Base-by-base conservation (phyloP, 2,888 invertebrate species). In the Autographa gamma region DNA sequence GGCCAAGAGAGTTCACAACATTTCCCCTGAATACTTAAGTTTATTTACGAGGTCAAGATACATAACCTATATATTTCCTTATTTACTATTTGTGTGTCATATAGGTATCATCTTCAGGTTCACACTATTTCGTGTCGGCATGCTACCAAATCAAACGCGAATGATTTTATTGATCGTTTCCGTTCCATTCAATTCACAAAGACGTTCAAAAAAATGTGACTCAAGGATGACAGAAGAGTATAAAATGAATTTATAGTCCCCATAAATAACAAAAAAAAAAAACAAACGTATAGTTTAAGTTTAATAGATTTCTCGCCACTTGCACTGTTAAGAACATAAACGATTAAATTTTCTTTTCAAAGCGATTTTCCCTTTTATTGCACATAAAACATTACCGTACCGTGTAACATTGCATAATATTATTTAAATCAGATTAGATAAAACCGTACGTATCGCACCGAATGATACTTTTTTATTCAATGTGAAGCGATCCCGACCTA, bases 401-500 rank as follows among this genome's bases (percentile, higher is more conserved):
- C 54, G 0, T 19, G 9, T 19, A 19, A 19, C 18, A 54, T 11
- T 19, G 54, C 5, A 54, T 11, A 56, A 19, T 25, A 11, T 11
- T 19, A 52, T n/a, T 52, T 56, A 56, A 2, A 54, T n/a, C 48
- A 48, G 48, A 48, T 56, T 19, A 56, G 54, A 56, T 56, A 56
- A 56, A 19, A 19, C 54, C 3, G 25, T 25, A 56, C 11, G 54
- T 4, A 6, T 25, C 19, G 25, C 54, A 56, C 18, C 25, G 54
- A 56, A 25, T 56, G 25, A 56, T 19, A 56, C 54, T 25, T 74
- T 69, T 69, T 69, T 66, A 48, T 63, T 60, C 59, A 71, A 72
- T 68, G 79, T 68, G 67, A 66, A 70, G 74, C 66, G 74, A 60
- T 63, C 63, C 73, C 64, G 81, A 76, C 82, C 82, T 79, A 60